A percentile compares a stretch with the other conserved stretches of the same genome.
Conservation (phyloP, 2,888 invertebrate genomes). For the Resseliella maxima region DNA sequence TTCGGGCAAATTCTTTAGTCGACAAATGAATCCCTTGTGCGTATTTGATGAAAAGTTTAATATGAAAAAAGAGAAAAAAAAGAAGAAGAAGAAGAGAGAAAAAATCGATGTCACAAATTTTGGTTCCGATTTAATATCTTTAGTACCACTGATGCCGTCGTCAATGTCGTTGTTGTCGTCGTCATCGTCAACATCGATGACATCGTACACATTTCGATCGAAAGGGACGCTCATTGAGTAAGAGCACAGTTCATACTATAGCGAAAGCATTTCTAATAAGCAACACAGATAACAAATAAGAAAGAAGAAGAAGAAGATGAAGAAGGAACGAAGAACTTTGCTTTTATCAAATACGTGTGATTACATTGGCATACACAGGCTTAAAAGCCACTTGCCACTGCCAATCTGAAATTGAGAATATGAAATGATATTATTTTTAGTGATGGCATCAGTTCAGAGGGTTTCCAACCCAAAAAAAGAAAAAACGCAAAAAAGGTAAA, state of each 20-base stretch:
- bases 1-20: neutral
- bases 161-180: neutral
- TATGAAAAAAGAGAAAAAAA: too few relatives aligned
- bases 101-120: constrained; percentile 53
- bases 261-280: neutral
- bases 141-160: neutral
- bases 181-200: neutral
- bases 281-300: constrained; percentile 22
- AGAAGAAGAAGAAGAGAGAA: too few relatives aligned
- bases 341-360: constrained; percentile 5
- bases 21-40: constrained; percentile 47
- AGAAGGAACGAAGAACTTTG: too few relatives aligned
- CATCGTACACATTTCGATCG: neutral
- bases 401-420: constrained; percentile 42
- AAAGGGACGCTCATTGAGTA: neutral
- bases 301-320: too few relatives aligned
- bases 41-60: constrained; percentile 18
- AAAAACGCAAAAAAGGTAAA: constrained; percentile 40
- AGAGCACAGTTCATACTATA: neutral
- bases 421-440: constrained; percentile 44
- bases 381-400: neutral
- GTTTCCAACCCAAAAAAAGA: neutral
- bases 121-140: constrained; percentile 34
- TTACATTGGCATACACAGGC: neutral
- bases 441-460: constrained; percentile 24